Evolutionary conservation across 92 coral and sea anemone species (phyloP), one percentile per base, ranked within the genome.

Genomic region (Anthopleura xanthogrammica): DNA sequence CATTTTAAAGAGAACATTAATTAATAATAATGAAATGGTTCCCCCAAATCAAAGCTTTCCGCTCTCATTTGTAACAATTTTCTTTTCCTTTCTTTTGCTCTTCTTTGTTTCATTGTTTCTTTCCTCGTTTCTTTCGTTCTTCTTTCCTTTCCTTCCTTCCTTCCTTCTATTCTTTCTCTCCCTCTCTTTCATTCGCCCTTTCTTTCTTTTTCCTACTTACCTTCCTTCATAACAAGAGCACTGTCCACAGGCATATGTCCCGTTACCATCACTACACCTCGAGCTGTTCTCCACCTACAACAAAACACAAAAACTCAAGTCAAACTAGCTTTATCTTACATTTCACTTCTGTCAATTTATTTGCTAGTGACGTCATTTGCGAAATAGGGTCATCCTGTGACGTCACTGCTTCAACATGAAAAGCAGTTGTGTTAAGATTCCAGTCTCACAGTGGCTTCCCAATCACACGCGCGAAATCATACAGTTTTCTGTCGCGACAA

Each of bases 151-250:
- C 50, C 9, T 11, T 12, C 50, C 9, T 29, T 29, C 36, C 36
- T 29, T 29, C 36, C 36, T 29, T 29, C 36, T 29, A 29, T 29
- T 43, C 6, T 6, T 43, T 43, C 6, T 43, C 50, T 43, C 50
- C 2, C 50, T 43, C 50, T 7, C 50, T 43, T 43, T 7, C 7
- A 43, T 46, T 46, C 7, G 50, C n/a, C 7, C 81, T 41, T 7
- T 29, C 8, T 19, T 56, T 5, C 46, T 24, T 10, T 68, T 68
- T 3, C 17, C 9, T 79, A 16, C 11, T 86, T 16, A 93, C 98
- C 98, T 91, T 85, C 92, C 97, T 46, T 86, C 77, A 57, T 92
- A 81, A 80, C 98, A 95, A 5, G 86, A 90, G 60, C 98, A 95
- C 50, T 87, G 86, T 60, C 98, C 98, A 87, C 98, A 95, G 7